Evolutionary conservation across 2,113 vertebrate species (phyloP).

Genomic region (Ammodytes marinus): DNA sequence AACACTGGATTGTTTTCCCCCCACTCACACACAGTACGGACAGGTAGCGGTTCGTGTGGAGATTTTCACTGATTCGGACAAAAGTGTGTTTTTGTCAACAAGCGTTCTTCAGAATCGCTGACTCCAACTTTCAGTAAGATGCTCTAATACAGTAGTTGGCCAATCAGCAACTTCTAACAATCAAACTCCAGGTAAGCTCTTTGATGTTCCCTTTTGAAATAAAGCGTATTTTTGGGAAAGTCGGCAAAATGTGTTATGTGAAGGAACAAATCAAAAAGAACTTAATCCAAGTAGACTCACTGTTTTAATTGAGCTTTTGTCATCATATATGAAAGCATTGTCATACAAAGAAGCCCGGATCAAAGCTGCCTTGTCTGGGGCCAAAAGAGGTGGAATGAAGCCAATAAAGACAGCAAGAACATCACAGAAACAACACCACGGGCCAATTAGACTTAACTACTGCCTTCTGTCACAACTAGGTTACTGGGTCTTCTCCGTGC

Average conservation of each 20-base stretch:
- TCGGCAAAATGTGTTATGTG: neutral
- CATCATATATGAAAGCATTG: constrained; percentile 71
- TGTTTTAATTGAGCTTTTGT: constrained; percentile 70
- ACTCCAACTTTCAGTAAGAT: neutral
- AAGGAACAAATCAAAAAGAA: constrained; percentile 31
- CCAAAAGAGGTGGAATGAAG: constrained; percentile 53
- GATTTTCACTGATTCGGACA: no score
- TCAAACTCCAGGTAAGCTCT: neutral
- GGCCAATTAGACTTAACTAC: constrained; percentile 59
- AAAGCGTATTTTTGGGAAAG: neutral
- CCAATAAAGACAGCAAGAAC: constrained; percentile 23
- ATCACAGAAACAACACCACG: constrained; percentile 33
- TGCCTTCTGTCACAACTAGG: constrained; percentile 60
- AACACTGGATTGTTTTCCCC: no score
- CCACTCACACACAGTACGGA: no score
- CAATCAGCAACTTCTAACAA: neutral
- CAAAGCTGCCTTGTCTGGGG: constrained; percentile 34
- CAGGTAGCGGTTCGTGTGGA: no score
- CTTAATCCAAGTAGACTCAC: constrained; percentile 71
- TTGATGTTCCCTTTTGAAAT: constrained; percentile 1
- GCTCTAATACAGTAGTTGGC: no score
- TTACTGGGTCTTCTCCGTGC: constrained; percentile 55
- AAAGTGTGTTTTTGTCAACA: no score
- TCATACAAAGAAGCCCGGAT: constrained; percentile 69
- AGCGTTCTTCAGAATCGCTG: no score